These are phyloP conservation scores for Campylorhamphus procurvoides DNA, from an alignment of 2,113 vertebrate genomes.

Conservation along the genomic window DNA sequence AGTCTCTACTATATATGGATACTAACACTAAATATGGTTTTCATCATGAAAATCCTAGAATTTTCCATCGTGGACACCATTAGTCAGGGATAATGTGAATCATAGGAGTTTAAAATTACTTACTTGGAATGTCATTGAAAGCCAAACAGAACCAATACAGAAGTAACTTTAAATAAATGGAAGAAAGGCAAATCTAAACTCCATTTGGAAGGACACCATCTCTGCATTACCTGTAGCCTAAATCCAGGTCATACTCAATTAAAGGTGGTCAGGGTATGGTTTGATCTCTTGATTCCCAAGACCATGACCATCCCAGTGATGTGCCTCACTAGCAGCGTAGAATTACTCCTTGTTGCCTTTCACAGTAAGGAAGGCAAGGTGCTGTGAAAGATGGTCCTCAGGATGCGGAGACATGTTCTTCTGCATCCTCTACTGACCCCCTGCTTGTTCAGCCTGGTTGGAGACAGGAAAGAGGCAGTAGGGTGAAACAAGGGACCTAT, in stretches of 20 bases:
- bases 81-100: conserved; percentile 56
- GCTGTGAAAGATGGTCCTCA: neutral
- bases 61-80: conserved; percentile 46
- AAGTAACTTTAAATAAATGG: neutral
- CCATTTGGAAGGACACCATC: neutral
- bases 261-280: neutral
- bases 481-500: rapidly evolving
- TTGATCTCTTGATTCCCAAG: neutral
- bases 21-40: conserved; percentile 36
- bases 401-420: rapidly evolving
- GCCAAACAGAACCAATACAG: neutral
- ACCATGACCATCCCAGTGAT: neutral
- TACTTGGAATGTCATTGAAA: conserved; percentile 20
- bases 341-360: neutral
- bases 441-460: neutral
- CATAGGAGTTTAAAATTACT: conserved; percentile 55
- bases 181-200: neutral
- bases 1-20: conserved; percentile 7
- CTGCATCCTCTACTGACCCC: neutral
- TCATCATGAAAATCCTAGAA: neutral
- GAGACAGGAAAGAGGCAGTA: neutral
- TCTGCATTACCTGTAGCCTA: neutral
- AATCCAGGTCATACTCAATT: neutral
- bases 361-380: rapidly evolving
- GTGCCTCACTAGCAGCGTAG: neutral